These are phyloP conservation scores for Halcyon smyrnensis DNA, from an alignment of 2,797 vertebrate genomes.

Conservation along the genomic window DNA sequence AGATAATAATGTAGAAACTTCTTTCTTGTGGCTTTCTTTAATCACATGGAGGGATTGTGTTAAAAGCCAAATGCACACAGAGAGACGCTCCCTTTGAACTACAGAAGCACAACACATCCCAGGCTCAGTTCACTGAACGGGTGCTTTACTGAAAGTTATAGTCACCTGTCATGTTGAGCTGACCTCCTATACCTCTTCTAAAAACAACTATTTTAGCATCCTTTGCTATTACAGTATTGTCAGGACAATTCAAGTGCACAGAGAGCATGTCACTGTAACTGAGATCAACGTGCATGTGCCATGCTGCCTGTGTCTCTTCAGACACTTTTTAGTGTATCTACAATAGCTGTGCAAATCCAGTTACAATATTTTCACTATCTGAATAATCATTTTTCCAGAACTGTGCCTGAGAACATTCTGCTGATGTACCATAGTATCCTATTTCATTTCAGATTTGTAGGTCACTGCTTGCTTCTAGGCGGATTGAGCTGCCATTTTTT, in stretches of 20 bases:
- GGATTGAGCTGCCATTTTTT: not conserved
- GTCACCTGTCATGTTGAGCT: not conserved
- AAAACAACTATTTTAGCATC: not conserved
- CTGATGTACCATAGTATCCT: not conserved
- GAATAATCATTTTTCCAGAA: not conserved
- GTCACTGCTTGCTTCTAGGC: not conserved
- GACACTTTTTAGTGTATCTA: not conserved
- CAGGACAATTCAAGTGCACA: not conserved
- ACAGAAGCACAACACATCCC: constrained; percentile 12
- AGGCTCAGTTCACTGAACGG: not conserved
- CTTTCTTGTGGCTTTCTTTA: constrained; percentile 84
- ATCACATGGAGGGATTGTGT: constrained; percentile 75
- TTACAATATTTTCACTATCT: not conserved
- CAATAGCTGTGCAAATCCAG: not conserved
- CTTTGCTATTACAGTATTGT: not conserved
- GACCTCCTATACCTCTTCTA: not conserved
- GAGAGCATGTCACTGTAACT: not conserved
- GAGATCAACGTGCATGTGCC: not conserved
- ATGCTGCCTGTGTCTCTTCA: not conserved
- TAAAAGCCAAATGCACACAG: constrained; percentile 21
- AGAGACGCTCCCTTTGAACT: constrained; percentile 56
- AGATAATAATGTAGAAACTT: constrained; percentile 80
- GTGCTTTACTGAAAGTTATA: constrained; percentile 41
- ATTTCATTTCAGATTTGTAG: not conserved
- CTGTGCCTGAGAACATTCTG: not conserved